A percentile compares a stretch with the other conserved stretches of the same genome.
Evolutionary conservation across 2,888 invertebrate species (phyloP).

Genomic region (Drosophila quinaria): DNA sequence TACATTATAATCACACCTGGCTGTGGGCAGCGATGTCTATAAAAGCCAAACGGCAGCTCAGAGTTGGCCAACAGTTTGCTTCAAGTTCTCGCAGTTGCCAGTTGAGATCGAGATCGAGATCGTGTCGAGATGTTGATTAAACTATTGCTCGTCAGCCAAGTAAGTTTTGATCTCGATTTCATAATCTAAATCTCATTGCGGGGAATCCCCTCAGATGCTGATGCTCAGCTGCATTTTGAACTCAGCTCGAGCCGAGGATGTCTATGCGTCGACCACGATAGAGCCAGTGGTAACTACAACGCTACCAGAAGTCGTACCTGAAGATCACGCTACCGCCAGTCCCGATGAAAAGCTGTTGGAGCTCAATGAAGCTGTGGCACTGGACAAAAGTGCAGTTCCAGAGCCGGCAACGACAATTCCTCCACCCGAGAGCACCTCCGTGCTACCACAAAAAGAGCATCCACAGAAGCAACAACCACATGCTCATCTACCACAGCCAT

Average conservation of each 20-base stretch:
- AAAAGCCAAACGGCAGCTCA: conserved; percentile 34
- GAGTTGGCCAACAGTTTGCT: conserved; percentile 40
- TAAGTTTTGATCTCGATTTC: conserved; percentile 17
- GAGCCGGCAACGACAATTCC: conserved; percentile 49
- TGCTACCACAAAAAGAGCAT: conserved; percentile 15
- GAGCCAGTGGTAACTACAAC: conserved; percentile 39
- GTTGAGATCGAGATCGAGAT: conserved; percentile 29
- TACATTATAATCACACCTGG: conserved; percentile 39
- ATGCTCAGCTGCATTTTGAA: conserved; percentile 29
- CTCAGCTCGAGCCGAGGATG: conserved; percentile 16
- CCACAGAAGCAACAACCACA: conserved; percentile 14
- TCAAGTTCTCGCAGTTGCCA: conserved; percentile 13
- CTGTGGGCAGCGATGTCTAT: conserved; percentile 50
- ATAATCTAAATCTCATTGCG: background rate
- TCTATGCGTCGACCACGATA: conserved; percentile 33
- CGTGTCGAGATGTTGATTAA: conserved; percentile 52
- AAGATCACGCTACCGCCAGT: conserved; percentile 21
- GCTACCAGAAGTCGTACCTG: conserved; percentile 22
- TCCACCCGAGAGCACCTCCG: conserved; percentile 17
- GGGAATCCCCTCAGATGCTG: conserved; percentile 42
- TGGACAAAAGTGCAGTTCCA: conserved; percentile 10
- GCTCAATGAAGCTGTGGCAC: conserved; percentile 29
- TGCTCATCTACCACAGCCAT: conserved; percentile 1
- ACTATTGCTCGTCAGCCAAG: conserved; percentile 59
- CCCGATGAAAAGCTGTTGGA: conserved; percentile 32